Percentiles rank a stretch among this genome's conserved stretches.
phyloP scores from a whole-genome alignment of 2,113 vertebrate genomes.

The Struthidea cinerea region DNA sequence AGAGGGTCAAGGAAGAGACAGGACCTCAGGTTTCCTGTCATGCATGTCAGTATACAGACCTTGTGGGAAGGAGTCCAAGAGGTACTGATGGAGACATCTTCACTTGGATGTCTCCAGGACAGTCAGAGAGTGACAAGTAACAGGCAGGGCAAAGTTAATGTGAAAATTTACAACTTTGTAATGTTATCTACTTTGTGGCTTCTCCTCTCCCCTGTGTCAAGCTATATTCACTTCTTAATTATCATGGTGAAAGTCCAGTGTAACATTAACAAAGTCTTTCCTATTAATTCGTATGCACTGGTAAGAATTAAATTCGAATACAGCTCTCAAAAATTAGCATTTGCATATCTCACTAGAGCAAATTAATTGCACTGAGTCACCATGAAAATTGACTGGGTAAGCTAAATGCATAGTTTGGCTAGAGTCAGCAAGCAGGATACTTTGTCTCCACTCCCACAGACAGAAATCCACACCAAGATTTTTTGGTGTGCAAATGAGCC shows the following conservation, averaged over 20 bases:
- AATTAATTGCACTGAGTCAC: constrained; percentile 59
- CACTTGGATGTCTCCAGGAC: neutral
- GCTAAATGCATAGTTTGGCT: constrained; percentile 30
- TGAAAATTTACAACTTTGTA: neutral
- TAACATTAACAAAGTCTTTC: neutral
- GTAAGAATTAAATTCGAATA: neutral
- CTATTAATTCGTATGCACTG: neutral
- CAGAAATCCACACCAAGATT: constrained; percentile 60
- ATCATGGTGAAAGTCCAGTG: neutral
- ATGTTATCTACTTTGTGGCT: neutral
- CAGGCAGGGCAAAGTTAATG: neutral
- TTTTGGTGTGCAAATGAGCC: constrained; percentile 66
- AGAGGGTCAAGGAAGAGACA: neutral
- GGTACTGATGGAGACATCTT: neutral
- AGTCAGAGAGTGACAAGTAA: neutral
- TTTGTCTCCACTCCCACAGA: constrained; percentile 56
- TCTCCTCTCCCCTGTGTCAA: neutral
- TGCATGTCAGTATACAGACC: neutral
- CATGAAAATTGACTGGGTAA: constrained; percentile 48
- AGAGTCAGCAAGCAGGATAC: constrained; percentile 53
- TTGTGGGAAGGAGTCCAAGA: neutral
- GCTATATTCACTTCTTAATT: neutral
- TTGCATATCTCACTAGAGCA: constrained; percentile 49
- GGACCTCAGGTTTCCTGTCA: neutral
- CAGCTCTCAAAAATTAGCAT: constrained; percentile 4